A percentile compares a stretch with the other conserved stretches of the same genome.
Evolutionary conservation across 2,888 invertebrate species (phyloP).

Genomic region (Hylaea fasciaria): DNA sequence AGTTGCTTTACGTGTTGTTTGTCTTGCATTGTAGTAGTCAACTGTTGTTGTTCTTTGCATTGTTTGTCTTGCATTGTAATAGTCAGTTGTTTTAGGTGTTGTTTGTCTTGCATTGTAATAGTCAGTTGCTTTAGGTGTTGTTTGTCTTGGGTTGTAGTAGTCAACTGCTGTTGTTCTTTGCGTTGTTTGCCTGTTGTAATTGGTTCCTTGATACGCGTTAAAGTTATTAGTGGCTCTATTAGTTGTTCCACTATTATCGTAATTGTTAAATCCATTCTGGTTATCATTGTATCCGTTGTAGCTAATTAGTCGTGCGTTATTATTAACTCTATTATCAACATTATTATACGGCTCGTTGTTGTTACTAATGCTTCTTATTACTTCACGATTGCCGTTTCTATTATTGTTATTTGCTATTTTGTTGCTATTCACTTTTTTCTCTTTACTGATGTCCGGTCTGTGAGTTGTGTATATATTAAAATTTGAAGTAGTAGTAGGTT

Average conservation of each 20-base stretch:
- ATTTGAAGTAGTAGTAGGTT: slow-evolving; percentile 21
- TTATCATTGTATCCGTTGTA: slow-evolving; percentile 29
- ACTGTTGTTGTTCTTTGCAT: slow-evolving; percentile 12
- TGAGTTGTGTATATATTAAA: slow-evolving; percentile 11
- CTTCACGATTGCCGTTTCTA: slow-evolving; percentile 23
- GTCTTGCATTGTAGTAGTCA: slow-evolving; percentile 8
- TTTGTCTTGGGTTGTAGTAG: slow-evolving; percentile 6
- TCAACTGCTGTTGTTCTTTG: slow-evolving; percentile 16
- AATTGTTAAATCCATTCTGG: slow-evolving; percentile 15
- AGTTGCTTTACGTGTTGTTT: slow-evolving; percentile 2
- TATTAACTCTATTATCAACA: slow-evolving; percentile 1
- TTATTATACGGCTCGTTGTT: slow-evolving; percentile 13
- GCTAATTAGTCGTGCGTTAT: slow-evolving; percentile 19
- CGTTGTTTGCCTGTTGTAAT: slow-evolving; percentile 15
- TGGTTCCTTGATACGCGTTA: slow-evolving; percentile 3
- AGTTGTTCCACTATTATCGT: slow-evolving; percentile 5
- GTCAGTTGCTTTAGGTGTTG: slow-evolving; percentile 11
- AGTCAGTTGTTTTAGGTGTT: slow-evolving; percentile 3
- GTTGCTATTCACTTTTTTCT: slow-evolving; percentile 11
- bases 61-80: slow-evolving; percentile 5
- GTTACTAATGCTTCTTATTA: slow-evolving; percentile 18
- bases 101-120: slow-evolving; percentile 11
- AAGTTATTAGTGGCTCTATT: slow-evolving; percentile 6
- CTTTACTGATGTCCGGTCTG: neutral
- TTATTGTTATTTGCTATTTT: slow-evolving; percentile 28